phyloP scores from a whole-genome alignment of 2,113 vertebrate species.

The Pelodiscus sinensis region DNA sequence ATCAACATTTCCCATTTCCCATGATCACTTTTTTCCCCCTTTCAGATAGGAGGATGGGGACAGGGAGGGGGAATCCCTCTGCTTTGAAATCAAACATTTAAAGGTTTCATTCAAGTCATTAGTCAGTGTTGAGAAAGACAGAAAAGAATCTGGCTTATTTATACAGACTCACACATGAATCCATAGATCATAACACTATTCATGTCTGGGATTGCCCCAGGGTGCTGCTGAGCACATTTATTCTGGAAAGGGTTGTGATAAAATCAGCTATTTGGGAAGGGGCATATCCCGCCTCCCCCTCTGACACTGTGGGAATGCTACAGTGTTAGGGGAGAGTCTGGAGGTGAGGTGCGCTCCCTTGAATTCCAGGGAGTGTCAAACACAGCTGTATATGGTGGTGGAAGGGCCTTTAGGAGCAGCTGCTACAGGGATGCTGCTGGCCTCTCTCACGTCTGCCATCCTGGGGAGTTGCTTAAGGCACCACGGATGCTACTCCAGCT shows the following conservation, averaged over 20 bases:
- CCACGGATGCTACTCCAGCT: background rate
- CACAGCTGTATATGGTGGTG: too few relatives aligned
- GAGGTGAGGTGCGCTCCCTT: background rate
- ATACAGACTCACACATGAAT: slow-evolving; percentile 40
- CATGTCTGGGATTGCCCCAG: background rate
- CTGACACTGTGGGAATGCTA: background rate
- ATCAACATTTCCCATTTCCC: slow-evolving; percentile 82
- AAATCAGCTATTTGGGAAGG: slow-evolving; percentile 45
- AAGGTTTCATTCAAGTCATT: slow-evolving; percentile 72
- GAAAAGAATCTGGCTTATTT: slow-evolving; percentile 58
- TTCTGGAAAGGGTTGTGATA: slow-evolving; percentile 3
- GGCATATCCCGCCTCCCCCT: background rate
- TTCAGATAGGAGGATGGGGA: background rate
- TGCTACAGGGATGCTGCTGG: background rate
- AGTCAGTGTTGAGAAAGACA: slow-evolving; percentile 58
- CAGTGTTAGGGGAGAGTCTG: background rate
- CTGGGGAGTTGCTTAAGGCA: background rate
- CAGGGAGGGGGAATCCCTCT: slow-evolving; percentile 38
- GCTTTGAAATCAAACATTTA: slow-evolving; percentile 74
- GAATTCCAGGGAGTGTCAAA: background rate
- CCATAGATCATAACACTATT: slow-evolving; percentile 57
- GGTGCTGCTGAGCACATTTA: background rate
- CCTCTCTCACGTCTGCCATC: background rate
- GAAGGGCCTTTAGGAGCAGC: background rate
- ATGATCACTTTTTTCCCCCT: slow-evolving; percentile 18